phyloP scores from a whole-genome alignment of 2,888 invertebrate genomes.

The Tiliacea citrago region DNA sequence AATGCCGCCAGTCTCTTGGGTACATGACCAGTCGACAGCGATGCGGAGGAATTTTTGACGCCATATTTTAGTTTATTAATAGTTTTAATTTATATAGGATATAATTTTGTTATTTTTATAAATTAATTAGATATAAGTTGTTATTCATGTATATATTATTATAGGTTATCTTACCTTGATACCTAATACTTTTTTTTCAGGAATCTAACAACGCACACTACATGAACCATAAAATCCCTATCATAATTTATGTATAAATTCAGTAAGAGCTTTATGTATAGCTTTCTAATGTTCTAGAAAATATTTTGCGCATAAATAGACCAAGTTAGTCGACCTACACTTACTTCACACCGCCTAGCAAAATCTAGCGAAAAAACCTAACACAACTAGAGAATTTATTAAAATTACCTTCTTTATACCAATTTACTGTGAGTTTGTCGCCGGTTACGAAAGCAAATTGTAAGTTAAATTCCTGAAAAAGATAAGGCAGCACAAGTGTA shows the following conservation, averaged over 20 bases:
- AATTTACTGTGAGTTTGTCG: constrained; percentile 31
- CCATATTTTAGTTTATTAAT: too few species aligned
- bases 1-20: too few species aligned
- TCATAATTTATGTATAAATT: constrained; percentile 24
- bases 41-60: too few species aligned
- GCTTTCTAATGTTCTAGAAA: constrained; percentile 42
- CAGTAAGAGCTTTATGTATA: constrained; percentile 21
- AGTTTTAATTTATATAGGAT: too few species aligned
- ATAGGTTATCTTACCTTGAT: too few species aligned
- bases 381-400: constrained; percentile 40
- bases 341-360: constrained; percentile 32
- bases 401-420: constrained; percentile 37
- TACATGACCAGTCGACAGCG: too few species aligned
- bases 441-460: constrained; percentile 37
- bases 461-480: constrained; percentile 37
- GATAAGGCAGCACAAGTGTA: constrained; percentile 27
- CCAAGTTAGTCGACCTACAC: constrained; percentile 46
- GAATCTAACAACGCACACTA: neutral
- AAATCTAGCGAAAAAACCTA: constrained; percentile 26
- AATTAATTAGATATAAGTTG: too few species aligned
- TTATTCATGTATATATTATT: too few species aligned
- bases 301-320: constrained; percentile 39
- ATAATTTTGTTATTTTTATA: too few species aligned
- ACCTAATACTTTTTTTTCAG: too few species aligned
- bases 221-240: neutral